Evolutionary conservation across 2,797 vertebrate genomes (phyloP).

Genomic region (Microtus obscurus): DNA sequence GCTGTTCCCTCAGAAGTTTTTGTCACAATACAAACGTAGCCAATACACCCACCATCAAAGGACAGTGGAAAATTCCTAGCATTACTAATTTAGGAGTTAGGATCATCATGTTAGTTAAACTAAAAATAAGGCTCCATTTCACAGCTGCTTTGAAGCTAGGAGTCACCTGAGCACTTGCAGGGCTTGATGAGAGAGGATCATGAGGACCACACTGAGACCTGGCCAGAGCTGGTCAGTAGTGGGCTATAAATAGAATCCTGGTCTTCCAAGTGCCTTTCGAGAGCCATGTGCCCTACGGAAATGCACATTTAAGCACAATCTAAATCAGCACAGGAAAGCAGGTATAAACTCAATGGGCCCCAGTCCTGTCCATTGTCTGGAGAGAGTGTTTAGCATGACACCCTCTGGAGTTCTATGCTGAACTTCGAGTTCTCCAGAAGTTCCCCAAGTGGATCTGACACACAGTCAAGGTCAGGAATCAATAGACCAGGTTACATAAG

Average conservation of each 20-base stretch:
- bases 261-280: neutral
- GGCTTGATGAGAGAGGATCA: neutral
- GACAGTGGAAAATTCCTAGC: neutral
- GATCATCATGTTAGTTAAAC: neutral
- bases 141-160: neutral
- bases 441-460: neutral
- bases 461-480: conserved; percentile 44
- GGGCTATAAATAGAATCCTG: neutral
- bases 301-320: neutral
- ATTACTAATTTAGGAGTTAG: neutral
- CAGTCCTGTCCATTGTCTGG: neutral
- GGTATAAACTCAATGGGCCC: neutral
- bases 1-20: neutral
- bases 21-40: neutral
- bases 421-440: neutral
- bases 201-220: neutral
- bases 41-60: neutral
- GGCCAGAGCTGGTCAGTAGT: neutral
- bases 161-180: neutral
- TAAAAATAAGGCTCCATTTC: neutral
- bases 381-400: neutral
- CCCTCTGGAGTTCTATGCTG: neutral
- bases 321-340: neutral
- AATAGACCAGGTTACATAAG: conserved; percentile 15
- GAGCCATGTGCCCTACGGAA: neutral